These are phyloP conservation scores for Nixonia krombeini DNA, from an alignment of 1,140 invertebrate genomes.

Conservation along the genomic window DNA sequence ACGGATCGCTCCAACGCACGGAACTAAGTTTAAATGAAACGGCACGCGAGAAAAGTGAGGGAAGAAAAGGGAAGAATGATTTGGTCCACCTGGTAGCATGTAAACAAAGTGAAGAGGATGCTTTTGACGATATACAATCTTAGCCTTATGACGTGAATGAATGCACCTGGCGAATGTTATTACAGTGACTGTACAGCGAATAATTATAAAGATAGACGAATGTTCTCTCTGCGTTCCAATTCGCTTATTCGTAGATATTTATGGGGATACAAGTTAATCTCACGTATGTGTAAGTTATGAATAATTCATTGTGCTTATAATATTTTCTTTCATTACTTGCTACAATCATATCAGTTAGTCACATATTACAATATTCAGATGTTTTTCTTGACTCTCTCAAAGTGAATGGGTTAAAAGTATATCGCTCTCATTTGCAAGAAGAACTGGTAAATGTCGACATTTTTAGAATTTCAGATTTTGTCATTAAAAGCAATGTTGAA, in stretches of 20 bases:
- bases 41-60: slow-evolving; percentile 32
- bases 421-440: too few species aligned
- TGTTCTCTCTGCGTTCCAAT: background rate
- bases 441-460: too few species aligned
- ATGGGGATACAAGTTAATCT: slow-evolving; percentile 31
- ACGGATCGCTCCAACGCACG: slow-evolving; percentile 11
- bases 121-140: slow-evolving; percentile 40
- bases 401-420: too few species aligned
- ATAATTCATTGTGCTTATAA: too few species aligned
- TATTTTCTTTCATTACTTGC: background rate
- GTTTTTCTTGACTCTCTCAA: too few species aligned
- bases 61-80: slow-evolving; percentile 53
- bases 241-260: slow-evolving; percentile 35
- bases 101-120: slow-evolving; percentile 59
- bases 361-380: too few species aligned
- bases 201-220: background rate
- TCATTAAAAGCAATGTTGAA: too few species aligned
- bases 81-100: slow-evolving; percentile 62
- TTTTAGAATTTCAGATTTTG: too few species aligned
- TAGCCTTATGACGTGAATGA: slow-evolving; percentile 50
- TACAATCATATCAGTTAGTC: too few species aligned
- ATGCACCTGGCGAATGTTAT: slow-evolving; percentile 58
- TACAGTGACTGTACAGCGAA: slow-evolving; percentile 5
- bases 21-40: slow-evolving; percentile 52
- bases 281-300: too few species aligned